These are phyloP conservation scores for Luperina testacea DNA, from an alignment of 2,888 invertebrate species.

Conservation along the genomic window DNA sequence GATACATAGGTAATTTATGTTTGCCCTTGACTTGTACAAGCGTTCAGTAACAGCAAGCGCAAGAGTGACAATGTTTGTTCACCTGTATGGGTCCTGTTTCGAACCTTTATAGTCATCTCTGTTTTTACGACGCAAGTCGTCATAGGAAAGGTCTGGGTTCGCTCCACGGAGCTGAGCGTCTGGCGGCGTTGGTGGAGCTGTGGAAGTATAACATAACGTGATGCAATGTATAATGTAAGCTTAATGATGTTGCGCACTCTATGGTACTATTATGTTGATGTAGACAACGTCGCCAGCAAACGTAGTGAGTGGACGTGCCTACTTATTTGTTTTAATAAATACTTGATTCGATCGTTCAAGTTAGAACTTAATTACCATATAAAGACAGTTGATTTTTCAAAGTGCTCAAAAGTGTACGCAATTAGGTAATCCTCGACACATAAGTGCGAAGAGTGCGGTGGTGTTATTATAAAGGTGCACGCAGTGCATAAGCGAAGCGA, in stretches of 20 bases:
- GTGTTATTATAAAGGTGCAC: too few relatives aligned
- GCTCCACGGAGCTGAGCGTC: slow-evolving; percentile 54
- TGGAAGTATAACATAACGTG: not conserved
- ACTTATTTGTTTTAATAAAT: too few relatives aligned
- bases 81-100: slow-evolving; percentile 88
- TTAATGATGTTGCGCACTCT: not conserved
- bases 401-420: too few relatives aligned
- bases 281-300: too few relatives aligned
- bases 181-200: slow-evolving; percentile 10
- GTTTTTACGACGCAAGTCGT: slow-evolving; percentile 93
- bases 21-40: not conserved
- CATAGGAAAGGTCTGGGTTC: slow-evolving; percentile 90
- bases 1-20: not conserved
- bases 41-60: not conserved
- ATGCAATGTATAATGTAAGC: not conserved
- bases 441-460: too few relatives aligned
- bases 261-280: not conserved
- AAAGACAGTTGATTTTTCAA: too few relatives aligned
- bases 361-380: too few relatives aligned
- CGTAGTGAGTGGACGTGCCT: too few relatives aligned
- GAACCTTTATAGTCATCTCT: slow-evolving; percentile 90
- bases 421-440: too few relatives aligned
- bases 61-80: not conserved
- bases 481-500: too few relatives aligned
- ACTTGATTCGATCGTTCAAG: too few relatives aligned